Evolutionary conservation across 2,888 invertebrate species (phyloP).

Genomic region (Tetramorium bicarinatum): DNA sequence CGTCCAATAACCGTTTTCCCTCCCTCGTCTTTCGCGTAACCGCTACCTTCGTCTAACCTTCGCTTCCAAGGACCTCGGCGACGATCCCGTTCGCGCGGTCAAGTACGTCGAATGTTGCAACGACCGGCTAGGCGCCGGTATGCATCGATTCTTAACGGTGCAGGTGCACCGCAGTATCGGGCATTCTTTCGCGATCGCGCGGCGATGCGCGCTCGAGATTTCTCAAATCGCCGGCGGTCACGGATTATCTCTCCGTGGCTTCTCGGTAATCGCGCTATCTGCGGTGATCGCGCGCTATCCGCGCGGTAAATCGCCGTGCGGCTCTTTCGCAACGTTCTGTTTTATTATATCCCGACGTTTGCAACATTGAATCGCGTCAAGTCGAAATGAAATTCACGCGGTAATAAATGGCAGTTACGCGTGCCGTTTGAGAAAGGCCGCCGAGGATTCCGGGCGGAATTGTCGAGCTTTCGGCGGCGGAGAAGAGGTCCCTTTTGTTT

Average conservation of each 20-base stretch:
- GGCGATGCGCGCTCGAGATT: constrained; percentile 44
- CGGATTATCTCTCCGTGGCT: constrained; percentile 47
- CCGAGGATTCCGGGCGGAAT: not conserved
- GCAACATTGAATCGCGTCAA: not conserved
- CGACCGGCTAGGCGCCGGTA: constrained; percentile 38
- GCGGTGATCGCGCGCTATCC: constrained; percentile 40
- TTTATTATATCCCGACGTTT: not conserved
- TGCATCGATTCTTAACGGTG: constrained; percentile 60
- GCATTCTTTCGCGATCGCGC: constrained; percentile 43
- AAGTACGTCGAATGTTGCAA: constrained; percentile 60
- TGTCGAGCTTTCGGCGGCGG: not conserved
- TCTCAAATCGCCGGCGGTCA: constrained; percentile 56
- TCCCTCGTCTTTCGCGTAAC: constrained; percentile 67
- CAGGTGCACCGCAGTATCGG: constrained; percentile 48
- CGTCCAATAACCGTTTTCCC: constrained; percentile 63
- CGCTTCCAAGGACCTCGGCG: constrained; percentile 69
- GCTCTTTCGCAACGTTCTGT: not conserved
- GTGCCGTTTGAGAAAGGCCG: not conserved
- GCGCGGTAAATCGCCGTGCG: constrained; percentile 30
- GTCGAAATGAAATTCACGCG: not conserved
- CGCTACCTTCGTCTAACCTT: constrained; percentile 75
- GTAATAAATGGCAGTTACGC: not conserved
- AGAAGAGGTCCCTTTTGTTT: constrained; percentile 71
- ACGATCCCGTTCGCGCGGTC: constrained; percentile 67
- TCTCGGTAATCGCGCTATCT: constrained; percentile 26